Evolutionary conservation across 1,140 invertebrate species (phyloP).

Genomic region (Drosophila ohnishii): DNA sequence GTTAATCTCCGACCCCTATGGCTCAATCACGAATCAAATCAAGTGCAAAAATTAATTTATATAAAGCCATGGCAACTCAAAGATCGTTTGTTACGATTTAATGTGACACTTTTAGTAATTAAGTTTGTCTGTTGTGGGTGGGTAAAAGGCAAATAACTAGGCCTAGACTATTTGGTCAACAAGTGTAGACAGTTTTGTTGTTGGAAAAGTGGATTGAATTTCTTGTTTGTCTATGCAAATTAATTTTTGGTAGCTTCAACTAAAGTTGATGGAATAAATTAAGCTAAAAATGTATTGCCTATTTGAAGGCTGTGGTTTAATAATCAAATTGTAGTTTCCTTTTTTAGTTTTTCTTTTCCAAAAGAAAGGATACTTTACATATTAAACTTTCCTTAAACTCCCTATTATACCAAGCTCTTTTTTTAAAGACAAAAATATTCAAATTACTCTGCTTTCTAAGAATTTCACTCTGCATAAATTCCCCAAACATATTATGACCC

Average conservation of each 20-base stretch:
- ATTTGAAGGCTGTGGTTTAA: not conserved
- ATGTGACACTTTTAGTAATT: slow-evolving; percentile 40
- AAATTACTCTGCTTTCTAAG: slow-evolving; percentile 10
- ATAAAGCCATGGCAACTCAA: slow-evolving; percentile 28
- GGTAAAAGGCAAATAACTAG: slow-evolving; percentile 1
- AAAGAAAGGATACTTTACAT: not conserved
- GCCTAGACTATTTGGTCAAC: not conserved
- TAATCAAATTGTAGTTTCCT: too few species aligned
- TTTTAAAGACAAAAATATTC: not conserved
- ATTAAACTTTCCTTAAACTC: not conserved
- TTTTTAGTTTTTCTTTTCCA: not conserved
- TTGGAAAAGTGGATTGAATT: slow-evolving; percentile 2
- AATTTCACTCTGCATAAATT: slow-evolving; percentile 17
- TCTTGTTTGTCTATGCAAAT: not conserved
- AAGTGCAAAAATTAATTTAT: slow-evolving; percentile 58
- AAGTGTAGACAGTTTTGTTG: slow-evolving; percentile 7
- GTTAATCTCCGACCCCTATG: too few species aligned
- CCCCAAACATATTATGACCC: not conserved
- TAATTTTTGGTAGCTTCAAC: not conserved
- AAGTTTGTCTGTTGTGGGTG: slow-evolving; percentile 8
- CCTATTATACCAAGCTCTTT: not conserved
- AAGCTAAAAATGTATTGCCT: not conserved
- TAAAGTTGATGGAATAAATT: not conserved
- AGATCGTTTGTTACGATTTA: slow-evolving; percentile 4
- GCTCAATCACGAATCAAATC: slow-evolving; percentile 20